Conservation (phyloP, 2,797 vertebrate genomes). For the Tokudaia muenninki region DNA sequence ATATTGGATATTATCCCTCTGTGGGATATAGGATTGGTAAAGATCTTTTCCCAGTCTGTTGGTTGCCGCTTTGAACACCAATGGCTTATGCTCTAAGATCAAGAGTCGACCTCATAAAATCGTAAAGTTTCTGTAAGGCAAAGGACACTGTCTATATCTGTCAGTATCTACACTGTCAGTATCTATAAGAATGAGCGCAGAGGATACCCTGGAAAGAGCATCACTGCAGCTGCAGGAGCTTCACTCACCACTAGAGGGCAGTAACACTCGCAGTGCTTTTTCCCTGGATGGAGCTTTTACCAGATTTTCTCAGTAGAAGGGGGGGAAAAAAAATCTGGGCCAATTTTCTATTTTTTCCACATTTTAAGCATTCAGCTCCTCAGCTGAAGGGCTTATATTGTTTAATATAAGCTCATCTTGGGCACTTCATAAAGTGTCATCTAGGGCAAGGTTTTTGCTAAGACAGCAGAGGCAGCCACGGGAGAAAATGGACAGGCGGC, state of each 20-base stretch:
- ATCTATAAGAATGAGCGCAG: not conserved
- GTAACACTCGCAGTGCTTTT: not conserved
- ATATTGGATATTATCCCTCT: too few relatives aligned
- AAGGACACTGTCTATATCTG: too few relatives aligned
- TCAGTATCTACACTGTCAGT: too few relatives aligned
- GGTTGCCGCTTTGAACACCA: too few relatives aligned
- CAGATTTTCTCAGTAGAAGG: not conserved
- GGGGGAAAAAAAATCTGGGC: not conserved
- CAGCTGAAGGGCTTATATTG: not conserved
- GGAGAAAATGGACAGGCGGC: not conserved
- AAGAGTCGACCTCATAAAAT: too few relatives aligned
- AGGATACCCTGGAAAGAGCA: not conserved
- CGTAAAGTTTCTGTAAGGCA: too few relatives aligned
- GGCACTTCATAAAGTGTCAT: not conserved
- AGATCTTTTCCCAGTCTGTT: too few relatives aligned
- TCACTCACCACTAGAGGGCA: not conserved
- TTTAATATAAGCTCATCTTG: not conserved
- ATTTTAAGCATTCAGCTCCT: not conserved
- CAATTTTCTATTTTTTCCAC: slow-evolving; percentile 2
- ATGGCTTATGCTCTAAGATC: too few relatives aligned
- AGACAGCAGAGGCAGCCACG: not conserved
- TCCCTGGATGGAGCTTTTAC: not conserved
- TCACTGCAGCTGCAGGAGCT: not conserved
- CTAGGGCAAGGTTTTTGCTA: not conserved
- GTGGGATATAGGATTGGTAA: too few relatives aligned